Base-by-base conservation (phyloP, 2,888 invertebrate genomes). In the Melanchra persicariae region DNA sequence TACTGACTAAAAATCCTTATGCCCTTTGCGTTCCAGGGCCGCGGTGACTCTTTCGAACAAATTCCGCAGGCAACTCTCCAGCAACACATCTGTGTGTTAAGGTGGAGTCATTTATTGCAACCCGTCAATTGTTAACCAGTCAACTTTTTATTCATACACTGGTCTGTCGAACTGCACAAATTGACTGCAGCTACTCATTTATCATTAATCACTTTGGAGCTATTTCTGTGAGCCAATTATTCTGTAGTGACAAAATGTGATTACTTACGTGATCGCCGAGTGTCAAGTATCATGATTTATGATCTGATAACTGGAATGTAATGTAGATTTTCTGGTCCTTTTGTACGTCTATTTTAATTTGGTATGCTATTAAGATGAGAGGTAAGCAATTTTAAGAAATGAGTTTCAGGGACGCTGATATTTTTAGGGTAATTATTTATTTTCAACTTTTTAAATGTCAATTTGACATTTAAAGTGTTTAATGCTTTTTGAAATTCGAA, bases 221-320 rank as follows among this genome's bases (percentile, higher is more conserved):
- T 63, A 77, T 79, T 79, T 67, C 54, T 73, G 74, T 51, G 51
- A 58, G 62, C 51, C 62, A 77, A 74, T 80, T 77, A 80, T 68
- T 54, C 24, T 55, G 70, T 69, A 69, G 71, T 59, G 69, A 77
- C 73, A 83, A 82, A 77, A 72, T 77, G 40, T 79, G 74, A 77
- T 77, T 77, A 55, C 79, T 63, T 77, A 76, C 49, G 15, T 74
- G 73, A 66, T 75, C 45, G 60, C 17, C 65, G 66, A 64, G 60
- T 74, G 82, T 74, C 82, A 80, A 59, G 59, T 34, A n/a, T 24
- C 65, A 51, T 74, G 82, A 82, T 82, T 72, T 59, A 82, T 80
- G 71, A 45, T 55, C 59, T 22, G 47, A 45, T 70, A 63, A 70
- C 74, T 45, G 61, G 77, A 57, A 62, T 67, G 45, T 65, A 51